Conservation (phyloP, 2,113 vertebrate species). For the Suncus etruscus region DNA sequence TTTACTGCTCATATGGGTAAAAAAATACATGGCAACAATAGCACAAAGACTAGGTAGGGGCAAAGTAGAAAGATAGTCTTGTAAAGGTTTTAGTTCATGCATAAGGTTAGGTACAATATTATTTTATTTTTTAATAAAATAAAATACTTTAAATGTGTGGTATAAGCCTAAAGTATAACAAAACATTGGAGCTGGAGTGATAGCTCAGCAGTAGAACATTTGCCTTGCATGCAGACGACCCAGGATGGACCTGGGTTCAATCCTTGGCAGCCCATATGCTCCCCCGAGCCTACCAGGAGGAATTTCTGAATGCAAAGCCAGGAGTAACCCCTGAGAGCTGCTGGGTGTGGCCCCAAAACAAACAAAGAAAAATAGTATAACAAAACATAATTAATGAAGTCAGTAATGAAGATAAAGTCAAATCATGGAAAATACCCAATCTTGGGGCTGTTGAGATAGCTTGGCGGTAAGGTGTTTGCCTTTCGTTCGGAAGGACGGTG, state of each 20-base stretch:
- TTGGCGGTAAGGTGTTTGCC: too few relatives aligned
- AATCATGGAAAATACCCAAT: background rate
- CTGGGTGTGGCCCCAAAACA: too few relatives aligned
- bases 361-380: conserved; percentile 5
- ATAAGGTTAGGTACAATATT: background rate
- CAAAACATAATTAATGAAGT: background rate
- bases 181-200: background rate
- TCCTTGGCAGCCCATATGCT: too few relatives aligned
- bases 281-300: too few relatives aligned
- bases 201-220: too few relatives aligned
- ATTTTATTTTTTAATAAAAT: background rate
- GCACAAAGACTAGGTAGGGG: background rate
- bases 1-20: conserved; percentile 34
- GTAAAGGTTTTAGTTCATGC: background rate
- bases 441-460: too few relatives aligned
- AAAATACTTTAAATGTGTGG: background rate
- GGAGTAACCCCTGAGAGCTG: too few relatives aligned
- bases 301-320: too few relatives aligned
- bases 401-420: conserved; percentile 48
- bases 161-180: conserved; percentile 29
- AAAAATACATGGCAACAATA: conserved; percentile 26
- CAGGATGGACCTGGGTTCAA: too few relatives aligned
- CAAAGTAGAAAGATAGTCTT: background rate
- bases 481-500: too few relatives aligned
- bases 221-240: too few relatives aligned